Evolutionary conservation across 2,797 vertebrate genomes (phyloP), one percentile per base, ranked within the genome.

Genomic region (Phrynocephalus forsythii): DNA sequence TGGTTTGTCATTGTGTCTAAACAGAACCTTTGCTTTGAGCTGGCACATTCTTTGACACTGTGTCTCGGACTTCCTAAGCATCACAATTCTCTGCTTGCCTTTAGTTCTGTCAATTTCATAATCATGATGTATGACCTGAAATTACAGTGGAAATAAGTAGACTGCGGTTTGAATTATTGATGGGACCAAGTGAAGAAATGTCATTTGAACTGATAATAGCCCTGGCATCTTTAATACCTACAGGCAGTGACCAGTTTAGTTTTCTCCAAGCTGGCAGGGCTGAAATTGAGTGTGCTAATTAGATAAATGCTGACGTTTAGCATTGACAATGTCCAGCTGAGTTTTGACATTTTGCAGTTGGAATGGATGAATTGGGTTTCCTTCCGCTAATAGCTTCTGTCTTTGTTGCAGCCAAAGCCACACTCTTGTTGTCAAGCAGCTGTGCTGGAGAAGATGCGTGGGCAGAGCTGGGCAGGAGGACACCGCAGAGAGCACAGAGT

Each of bases 341-440:
- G 93, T 88, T 63, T 87, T 94, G 94, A 94, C 93, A 91, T 92
- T 95, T 95, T 93, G 71, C 80, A 86, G 86, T 95, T 90, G 66
- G 91, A 0, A 0, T 87, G 87, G 93, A 89, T 81, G 76, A 76
- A 52, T 69, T 52, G 78, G 84, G 63, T 44, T 94, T 92, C 93
- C 91, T 94, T 89, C 91, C 82, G 84, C 89, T 84, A 88, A 89
- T 79, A 81, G 89, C 88, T 56, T 92, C 60, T 91, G 0, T 91
- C 81, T 93, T 80, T 87, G 15, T 97, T 94, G 50, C 95, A 99
- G 99, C 95, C 98, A 97, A 94, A 98, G 98, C 95, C 98, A 99
- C 88, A 96, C 97, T 60, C 96, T 99, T 95, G 96, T 97, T 83
- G 97, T 99, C 92, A 99, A 98, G 95, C 96, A 97, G 91, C 95